Evolutionary conservation across 2,888 invertebrate genomes (phyloP), one percentile per base, ranked within the genome.

Genomic region (Chymomyza procnemis): DNA sequence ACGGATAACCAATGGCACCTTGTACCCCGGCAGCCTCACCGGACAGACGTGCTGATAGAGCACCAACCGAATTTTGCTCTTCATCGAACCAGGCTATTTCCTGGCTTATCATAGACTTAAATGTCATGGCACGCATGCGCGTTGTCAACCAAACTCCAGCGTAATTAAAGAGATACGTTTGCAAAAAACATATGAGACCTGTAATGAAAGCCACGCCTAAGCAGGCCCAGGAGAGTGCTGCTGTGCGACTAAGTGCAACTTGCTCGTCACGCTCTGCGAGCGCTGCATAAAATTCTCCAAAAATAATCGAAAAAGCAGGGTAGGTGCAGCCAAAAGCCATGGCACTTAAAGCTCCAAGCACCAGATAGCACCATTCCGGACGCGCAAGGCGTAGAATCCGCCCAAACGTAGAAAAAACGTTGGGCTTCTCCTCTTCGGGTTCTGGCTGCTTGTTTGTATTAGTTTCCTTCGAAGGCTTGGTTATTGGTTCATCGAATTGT

Each of bases 31-130:
- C 93, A 0, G 95, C 94, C 84, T 95, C 95, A 0, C 95, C 94
- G 0, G 95, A 94, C 0, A 96, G 90, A 14, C 95, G 91, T 0
- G 94, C 93, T 59, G 95, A 94, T 0, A 95, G 86, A 0, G 95
- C 93, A 0, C 95, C 95, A 0, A 94, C 93, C 1, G 94, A 94
- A 87, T 95, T 95, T 1, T 88, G 78, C 0, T 94, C 92, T 47
- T 94, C 92, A 85, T 96, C 95, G 89, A 94, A 95, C 94, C 95
- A 95, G 5, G 93, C 94, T 71, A 95, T 93, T 81, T 95, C 95
- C 87, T 95, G 96, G 55, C 91, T 91, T 69, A 96, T 82, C 93
- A 95, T 95, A 0, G 94, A 92, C 56, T 90, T 91, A 79, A 95
- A 95, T 0, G 94, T 92, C 73, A 76, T 74, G 1, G 89, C 89